Conservation (phyloP, 2,888 invertebrate species). For the Malthinus seriepunctatus region DNA sequence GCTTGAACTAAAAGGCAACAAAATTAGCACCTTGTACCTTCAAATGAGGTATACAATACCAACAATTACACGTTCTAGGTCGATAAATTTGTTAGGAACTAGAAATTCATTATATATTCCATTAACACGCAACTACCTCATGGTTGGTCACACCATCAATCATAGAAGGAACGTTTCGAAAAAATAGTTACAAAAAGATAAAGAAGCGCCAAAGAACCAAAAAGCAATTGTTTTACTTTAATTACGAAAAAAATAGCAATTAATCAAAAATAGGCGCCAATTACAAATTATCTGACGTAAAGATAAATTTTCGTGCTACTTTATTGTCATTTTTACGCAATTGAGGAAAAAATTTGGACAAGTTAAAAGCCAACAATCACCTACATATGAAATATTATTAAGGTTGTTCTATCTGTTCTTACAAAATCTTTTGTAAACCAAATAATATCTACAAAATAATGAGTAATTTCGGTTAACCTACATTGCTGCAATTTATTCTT, state of each 20-base stretch:
- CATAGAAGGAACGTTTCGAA: slow-evolving; percentile 11
- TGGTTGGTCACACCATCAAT: slow-evolving; percentile 20
- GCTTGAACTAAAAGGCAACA: slow-evolving; percentile 21
- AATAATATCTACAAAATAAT: background rate
- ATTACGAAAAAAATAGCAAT: slow-evolving; percentile 2
- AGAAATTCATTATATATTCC: slow-evolving; percentile 21
- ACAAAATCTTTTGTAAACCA: background rate
- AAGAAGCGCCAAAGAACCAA: slow-evolving; percentile 1
- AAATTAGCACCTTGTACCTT: slow-evolving; percentile 22
- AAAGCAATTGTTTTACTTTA: slow-evolving; percentile 1
- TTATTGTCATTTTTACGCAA: too few relatives aligned
- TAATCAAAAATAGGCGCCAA: background rate
- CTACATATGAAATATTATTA: background rate
- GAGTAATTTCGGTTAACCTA: slow-evolving; percentile 6
- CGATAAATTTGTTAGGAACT: slow-evolving; percentile 22
- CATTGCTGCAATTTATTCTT: background rate
- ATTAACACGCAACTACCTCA: slow-evolving; percentile 22
- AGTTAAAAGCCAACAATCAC: background rate
- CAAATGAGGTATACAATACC: slow-evolving; percentile 17
- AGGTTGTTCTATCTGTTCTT: background rate
- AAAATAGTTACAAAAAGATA: slow-evolving; percentile 1
- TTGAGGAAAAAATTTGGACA: background rate
- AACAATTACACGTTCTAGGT: slow-evolving; percentile 22
- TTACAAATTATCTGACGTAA: background rate
- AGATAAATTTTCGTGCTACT: too few relatives aligned